These are phyloP conservation scores for Berghia stephanieae DNA, from an alignment of 1,140 invertebrate genomes.

Conservation along the genomic window DNA sequence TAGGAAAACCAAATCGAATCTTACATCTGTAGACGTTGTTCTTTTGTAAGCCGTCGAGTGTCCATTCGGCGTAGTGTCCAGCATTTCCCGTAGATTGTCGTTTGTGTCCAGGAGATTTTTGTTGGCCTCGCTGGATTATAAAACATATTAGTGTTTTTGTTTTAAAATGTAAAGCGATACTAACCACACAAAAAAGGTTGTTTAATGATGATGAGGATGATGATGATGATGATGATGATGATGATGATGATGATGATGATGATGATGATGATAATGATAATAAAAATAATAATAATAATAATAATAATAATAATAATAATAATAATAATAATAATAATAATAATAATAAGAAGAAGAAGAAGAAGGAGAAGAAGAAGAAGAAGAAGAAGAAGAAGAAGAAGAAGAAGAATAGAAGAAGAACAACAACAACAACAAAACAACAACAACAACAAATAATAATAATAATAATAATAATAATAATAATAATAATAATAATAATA, in stretches of 20 bases:
- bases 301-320: too few relatives aligned
- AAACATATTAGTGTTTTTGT: too few relatives aligned
- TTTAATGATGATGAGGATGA: too few relatives aligned
- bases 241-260: not conserved
- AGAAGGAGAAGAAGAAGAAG: not conserved
- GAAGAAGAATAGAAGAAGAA: too few relatives aligned
- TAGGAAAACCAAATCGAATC: not conserved
- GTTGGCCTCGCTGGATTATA: conserved; percentile 70
- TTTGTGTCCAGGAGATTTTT: conserved; percentile 73
- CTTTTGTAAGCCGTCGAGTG: conserved; percentile 26
- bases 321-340: too few relatives aligned
- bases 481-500: not conserved
- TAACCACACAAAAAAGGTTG: too few relatives aligned
- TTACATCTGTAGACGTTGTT: conserved; percentile 27
- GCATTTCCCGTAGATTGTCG: conserved; percentile 69
- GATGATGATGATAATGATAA: too few relatives aligned
- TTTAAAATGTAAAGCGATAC: too few relatives aligned
- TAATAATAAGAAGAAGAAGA: too few relatives aligned
- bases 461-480: not conserved
- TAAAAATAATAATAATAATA: too few relatives aligned
- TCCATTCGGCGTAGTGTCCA: conserved; percentile 56
- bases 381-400: not conserved
- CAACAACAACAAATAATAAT: too few relatives aligned
- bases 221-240: not conserved
- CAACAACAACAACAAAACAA: too few relatives aligned